Percentiles rank a stretch among this genome's conserved stretches.
Evolutionary conservation across 1,140 invertebrate species (phyloP).

Genomic region (Danaus melanippus): DNA sequence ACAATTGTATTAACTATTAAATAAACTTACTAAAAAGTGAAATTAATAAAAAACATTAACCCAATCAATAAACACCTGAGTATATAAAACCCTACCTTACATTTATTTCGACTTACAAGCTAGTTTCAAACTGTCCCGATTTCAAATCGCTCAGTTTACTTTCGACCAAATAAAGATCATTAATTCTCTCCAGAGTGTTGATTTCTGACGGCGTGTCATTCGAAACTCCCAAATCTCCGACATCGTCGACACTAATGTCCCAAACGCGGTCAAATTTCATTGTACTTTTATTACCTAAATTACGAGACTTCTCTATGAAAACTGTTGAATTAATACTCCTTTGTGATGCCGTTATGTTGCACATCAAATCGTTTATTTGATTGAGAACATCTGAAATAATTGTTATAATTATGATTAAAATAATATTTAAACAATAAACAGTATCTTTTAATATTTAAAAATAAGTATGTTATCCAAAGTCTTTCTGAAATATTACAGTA

Average conservation of each 20-base stretch:
- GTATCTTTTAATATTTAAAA: neutral
- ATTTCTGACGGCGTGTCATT: slow-evolving; percentile 48
- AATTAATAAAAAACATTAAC: no score
- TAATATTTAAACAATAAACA: slow-evolving; percentile 2
- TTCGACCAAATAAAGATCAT: slow-evolving; percentile 60
- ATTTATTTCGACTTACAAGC: slow-evolving; percentile 28
- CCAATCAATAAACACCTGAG: no score
- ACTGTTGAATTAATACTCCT: slow-evolving; percentile 16
- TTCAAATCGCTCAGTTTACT: slow-evolving; percentile 56
- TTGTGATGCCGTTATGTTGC: slow-evolving; percentile 8
- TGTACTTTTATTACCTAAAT: slow-evolving; percentile 28
- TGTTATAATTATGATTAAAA: slow-evolving; percentile 5
- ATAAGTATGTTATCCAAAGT: no score
- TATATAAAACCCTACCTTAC: no score
- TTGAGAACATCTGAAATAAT: slow-evolving; percentile 60
- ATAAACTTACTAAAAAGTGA: no score
- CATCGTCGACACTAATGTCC: slow-evolving; percentile 39
- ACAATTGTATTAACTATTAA: no score
- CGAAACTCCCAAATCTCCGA: slow-evolving; percentile 17
- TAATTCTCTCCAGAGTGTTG: slow-evolving; percentile 59
- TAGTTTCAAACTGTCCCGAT: slow-evolving; percentile 47
- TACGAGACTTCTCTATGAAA: slow-evolving; percentile 10
- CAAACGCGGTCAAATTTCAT: slow-evolving; percentile 44
- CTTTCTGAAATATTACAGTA: no score
- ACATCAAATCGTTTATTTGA: slow-evolving; percentile 57